A percentile compares a stretch with the other conserved stretches of the same genome.
phyloP scores from a whole-genome alignment of 1,140 invertebrate species.

The Drosophila sp. region DNA sequence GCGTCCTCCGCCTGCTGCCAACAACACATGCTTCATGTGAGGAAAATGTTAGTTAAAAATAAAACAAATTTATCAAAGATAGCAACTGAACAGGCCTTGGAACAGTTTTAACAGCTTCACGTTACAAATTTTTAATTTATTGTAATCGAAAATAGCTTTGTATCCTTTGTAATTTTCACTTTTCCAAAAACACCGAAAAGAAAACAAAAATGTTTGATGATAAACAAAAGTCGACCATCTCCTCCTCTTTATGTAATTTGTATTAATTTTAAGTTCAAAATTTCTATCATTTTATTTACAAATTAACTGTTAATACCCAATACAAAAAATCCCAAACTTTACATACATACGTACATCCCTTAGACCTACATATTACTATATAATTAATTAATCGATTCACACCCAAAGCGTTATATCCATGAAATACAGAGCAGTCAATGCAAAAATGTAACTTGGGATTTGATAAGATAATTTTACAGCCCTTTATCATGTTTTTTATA shows the following conservation, averaged over 20 bases:
- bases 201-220: not conserved
- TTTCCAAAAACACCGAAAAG: not conserved
- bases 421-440: not conserved
- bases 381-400: not conserved
- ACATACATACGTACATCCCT: not conserved
- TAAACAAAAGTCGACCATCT: not conserved
- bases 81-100: not conserved
- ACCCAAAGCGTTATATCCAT: not conserved
- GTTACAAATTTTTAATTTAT: slow-evolving; percentile 24
- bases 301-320: not conserved
- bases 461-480: not conserved
- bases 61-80: too few species aligned
- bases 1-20: not conserved
- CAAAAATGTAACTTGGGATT: not conserved
- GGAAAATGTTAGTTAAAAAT: not conserved
- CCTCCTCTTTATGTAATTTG: not conserved
- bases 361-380: not conserved
- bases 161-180: slow-evolving; percentile 13
- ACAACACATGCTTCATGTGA: not conserved
- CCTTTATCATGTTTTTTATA: slow-evolving; percentile 13
- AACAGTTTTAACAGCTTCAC: slow-evolving; percentile 4
- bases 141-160: slow-evolving; percentile 12
- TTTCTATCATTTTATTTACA: not conserved
- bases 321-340: too few species aligned
- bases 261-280: not conserved